Conservation (phyloP, 2,797 vertebrate species). For the Acipenser ruthenus region DNA sequence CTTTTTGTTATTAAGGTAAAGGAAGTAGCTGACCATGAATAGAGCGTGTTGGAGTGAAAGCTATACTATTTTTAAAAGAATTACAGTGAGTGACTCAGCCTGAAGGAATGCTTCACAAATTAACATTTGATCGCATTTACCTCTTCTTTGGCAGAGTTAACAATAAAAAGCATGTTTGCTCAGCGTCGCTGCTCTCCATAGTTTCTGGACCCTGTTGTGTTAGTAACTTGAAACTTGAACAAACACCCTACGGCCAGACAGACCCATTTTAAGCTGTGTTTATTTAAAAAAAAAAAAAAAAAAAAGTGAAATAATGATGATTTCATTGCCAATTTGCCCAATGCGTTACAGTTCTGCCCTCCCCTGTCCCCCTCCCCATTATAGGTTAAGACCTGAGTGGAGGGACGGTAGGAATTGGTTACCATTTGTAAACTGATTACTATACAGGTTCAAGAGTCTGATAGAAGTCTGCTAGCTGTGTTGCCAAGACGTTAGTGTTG, state of each 20-base stretch:
- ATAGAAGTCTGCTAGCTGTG: too few relatives aligned
- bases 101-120: constrained; percentile 21
- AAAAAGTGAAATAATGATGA: constrained; percentile 15
- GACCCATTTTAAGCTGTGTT: constrained; percentile 7
- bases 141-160: constrained; percentile 9
- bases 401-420: too few relatives aligned
- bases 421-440: too few relatives aligned
- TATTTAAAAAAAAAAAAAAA: constrained; percentile 12
- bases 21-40: constrained; percentile 22
- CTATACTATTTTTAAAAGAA: constrained; percentile 5
- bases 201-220: constrained; percentile 29
- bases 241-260: constrained; percentile 25
- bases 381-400: too few relatives aligned
- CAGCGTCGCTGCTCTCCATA: constrained; percentile 7
- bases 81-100: constrained; percentile 19
- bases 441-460: too few relatives aligned
- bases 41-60: constrained; percentile 13
- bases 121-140: constrained; percentile 11
- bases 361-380: too few relatives aligned
- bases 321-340: constrained; percentile 18
- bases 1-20: constrained; percentile 22
- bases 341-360: too few relatives aligned
- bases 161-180: constrained; percentile 13
- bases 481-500: too few relatives aligned
- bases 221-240: constrained; percentile 34